phyloP scores from a whole-genome alignment of 1,140 invertebrate genomes.

The Brachionus rotundiformis region DNA sequence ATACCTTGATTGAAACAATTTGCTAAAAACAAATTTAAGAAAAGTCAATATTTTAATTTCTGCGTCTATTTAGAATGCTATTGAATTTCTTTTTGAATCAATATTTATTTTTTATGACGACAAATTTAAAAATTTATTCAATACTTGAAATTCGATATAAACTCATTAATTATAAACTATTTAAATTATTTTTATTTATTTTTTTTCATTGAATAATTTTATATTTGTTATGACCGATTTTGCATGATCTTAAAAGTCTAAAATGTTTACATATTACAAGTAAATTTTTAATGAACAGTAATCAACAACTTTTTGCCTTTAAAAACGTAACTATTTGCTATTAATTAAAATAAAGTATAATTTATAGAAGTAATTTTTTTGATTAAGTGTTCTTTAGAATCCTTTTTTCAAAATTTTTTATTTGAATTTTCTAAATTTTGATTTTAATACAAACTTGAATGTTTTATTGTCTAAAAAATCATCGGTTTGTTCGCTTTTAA shows the following conservation, averaged over 20 bases:
- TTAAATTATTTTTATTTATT: not conserved
- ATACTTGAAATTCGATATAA: not conserved
- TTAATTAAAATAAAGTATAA: not conserved
- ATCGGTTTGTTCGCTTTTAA: no score
- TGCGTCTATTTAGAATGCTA: not conserved
- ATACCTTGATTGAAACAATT: not conserved
- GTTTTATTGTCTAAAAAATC: no score
- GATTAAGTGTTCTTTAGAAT: not conserved
- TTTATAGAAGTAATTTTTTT: not conserved
- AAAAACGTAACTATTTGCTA: not conserved
- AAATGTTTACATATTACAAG: no score
- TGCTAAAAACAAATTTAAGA: constrained; percentile 13
- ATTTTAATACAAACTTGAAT: no score
- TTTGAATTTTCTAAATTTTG: no score
- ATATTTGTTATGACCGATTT: no score
- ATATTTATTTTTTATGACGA: not conserved
- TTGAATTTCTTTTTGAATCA: not conserved
- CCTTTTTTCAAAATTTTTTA: no score
- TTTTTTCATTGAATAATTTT: no score
- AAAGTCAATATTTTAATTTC: constrained; percentile 40
- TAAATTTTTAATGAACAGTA: not conserved
- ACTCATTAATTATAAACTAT: no score
- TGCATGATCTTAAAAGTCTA: no score
- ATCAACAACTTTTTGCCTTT: not conserved
- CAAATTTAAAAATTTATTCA: not conserved